Evolutionary conservation across 2,797 vertebrate species (phyloP).

Genomic region (Rhinella marina): DNA sequence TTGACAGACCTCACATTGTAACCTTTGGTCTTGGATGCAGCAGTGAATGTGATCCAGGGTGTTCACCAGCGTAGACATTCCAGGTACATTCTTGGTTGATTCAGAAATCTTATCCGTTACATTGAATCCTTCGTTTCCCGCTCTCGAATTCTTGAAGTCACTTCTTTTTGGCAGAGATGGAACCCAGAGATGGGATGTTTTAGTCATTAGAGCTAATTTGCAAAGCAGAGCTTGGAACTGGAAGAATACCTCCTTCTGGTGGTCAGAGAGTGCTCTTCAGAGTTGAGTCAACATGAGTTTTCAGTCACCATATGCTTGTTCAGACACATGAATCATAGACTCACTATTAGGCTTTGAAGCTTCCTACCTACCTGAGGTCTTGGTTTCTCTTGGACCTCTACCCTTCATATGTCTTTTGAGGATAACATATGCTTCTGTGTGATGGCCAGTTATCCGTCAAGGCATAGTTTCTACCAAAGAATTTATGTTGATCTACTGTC

Average conservation of each 20-base stretch:
- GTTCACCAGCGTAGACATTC: neutral
- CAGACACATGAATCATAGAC: neutral
- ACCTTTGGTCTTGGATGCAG: neutral
- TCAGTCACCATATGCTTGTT: neutral
- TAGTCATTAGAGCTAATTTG: conserved; percentile 7
- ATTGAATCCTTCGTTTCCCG: neutral
- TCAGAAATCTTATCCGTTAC: neutral
- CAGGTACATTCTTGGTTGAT: conserved; percentile 16
- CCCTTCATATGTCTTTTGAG: too few relatives aligned
- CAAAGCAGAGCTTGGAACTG: neutral
- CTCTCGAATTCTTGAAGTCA: neutral
- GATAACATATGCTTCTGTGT: too few relatives aligned
- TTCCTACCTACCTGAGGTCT: neutral
- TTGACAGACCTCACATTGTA: neutral
- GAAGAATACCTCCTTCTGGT: too few relatives aligned
- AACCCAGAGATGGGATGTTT: neutral
- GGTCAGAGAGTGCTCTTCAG: neutral
- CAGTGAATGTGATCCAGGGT: neutral
- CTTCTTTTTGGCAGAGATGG: neutral
- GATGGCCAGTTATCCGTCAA: too few relatives aligned
- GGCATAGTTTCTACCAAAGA: too few relatives aligned
- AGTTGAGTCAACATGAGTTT: neutral
- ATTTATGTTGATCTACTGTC: too few relatives aligned
- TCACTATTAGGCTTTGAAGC: neutral
- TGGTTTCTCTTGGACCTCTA: too few relatives aligned